These are phyloP conservation scores for Dastarcus helophoroides DNA, from an alignment of 2,888 invertebrate species.

Conservation along the genomic window DNA sequence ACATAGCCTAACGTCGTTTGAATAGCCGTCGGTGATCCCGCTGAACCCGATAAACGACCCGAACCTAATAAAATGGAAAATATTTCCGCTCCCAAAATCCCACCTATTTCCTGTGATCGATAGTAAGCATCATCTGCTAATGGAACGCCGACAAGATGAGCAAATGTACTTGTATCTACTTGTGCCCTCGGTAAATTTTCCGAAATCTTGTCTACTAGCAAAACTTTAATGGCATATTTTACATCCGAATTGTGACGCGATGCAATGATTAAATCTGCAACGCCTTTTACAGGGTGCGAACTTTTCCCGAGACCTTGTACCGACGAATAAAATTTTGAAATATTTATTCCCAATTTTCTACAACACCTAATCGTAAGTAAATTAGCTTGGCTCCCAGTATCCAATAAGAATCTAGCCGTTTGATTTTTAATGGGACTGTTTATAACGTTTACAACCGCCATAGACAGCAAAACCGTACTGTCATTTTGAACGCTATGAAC, in stretches of 20 bases:
- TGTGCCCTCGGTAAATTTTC: not conserved
- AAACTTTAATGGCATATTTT: not conserved
- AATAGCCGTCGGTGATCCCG: constrained; percentile 1
- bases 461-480: not conserved
- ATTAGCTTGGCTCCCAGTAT: constrained; percentile 2
- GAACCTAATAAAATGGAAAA: not conserved
- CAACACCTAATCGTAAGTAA: constrained; percentile 1
- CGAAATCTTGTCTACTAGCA: constrained; percentile 3
- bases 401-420: not conserved
- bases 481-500: not conserved
- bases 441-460: not conserved
- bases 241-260: not conserved
- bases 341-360: not conserved
- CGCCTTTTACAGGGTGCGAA: not conserved
- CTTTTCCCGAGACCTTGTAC: not conserved
- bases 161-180: not conserved
- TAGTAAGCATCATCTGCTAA: no score
- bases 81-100: not conserved
- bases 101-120: not conserved
- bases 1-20: not conserved
- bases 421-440: constrained; percentile 1
- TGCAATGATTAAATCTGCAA: not conserved
- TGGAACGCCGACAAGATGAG: no score
- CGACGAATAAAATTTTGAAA: not conserved
- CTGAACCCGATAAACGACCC: not conserved